Percentiles rank a stretch among this genome's conserved stretches.
Conservation (phyloP, 2,113 vertebrate genomes). For the Paradoxurus hermaphroditus region DNA sequence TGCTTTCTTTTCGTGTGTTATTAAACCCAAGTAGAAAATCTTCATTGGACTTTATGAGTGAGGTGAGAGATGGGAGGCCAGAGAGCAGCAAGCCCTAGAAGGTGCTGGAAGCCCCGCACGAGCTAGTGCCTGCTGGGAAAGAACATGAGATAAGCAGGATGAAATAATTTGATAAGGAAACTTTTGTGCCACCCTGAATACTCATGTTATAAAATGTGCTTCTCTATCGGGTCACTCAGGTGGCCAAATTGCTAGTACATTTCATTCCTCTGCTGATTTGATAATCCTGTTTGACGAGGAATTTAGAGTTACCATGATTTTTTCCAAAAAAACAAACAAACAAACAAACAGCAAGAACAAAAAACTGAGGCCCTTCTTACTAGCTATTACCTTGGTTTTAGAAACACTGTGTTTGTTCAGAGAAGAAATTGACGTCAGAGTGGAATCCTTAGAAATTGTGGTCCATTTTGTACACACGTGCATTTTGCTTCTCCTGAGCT, state of each 20-base stretch:
- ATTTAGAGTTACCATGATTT: slow-evolving; percentile 19
- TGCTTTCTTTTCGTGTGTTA: background rate
- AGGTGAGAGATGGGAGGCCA: background rate
- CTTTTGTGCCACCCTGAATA: background rate
- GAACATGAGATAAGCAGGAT: background rate
- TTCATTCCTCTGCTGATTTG: background rate
- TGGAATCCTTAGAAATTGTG: background rate
- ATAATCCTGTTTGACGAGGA: background rate
- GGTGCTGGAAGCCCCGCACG: background rate
- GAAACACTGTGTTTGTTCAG: background rate
- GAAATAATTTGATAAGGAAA: background rate
- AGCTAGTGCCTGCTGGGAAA: background rate
- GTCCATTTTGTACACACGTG: background rate
- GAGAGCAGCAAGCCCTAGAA: background rate
- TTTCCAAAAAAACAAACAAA: background rate
- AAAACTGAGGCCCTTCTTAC: background rate
- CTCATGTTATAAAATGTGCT: background rate
- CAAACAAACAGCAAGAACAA: background rate
- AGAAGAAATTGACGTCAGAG: background rate
- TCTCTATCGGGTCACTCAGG: background rate
- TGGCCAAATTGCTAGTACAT: background rate
- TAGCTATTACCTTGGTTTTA: background rate
- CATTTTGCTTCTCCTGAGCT: background rate
- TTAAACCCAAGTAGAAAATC: background rate
- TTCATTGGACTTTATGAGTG: background rate